A percentile compares a stretch with the other conserved stretches of the same genome.
Conservation (phyloP, 1,140 invertebrate species). For the Alviniconcha marisindica region DNA sequence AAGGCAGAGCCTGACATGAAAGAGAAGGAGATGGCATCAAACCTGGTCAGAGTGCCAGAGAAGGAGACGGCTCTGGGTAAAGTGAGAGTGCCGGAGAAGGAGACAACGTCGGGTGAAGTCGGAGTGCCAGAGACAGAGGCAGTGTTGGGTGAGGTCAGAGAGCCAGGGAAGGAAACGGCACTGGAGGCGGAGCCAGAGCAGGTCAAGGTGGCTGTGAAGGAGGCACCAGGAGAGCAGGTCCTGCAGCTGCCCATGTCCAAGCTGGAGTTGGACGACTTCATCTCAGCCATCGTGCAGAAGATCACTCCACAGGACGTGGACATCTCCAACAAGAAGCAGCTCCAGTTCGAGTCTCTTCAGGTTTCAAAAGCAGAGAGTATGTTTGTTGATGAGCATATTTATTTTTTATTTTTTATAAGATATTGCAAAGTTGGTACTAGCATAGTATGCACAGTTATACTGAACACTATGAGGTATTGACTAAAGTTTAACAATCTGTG, state of each 20-base stretch:
- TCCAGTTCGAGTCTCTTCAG: background rate
- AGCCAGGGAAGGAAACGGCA: background rate
- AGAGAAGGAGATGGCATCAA: too few relatives aligned
- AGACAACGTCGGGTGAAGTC: background rate
- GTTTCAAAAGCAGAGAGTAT: conserved; percentile 23
- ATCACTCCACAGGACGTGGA: background rate
- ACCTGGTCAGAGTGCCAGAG: too few relatives aligned
- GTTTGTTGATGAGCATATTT: background rate
- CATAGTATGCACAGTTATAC: too few relatives aligned
- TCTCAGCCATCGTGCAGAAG: conserved; percentile 8
- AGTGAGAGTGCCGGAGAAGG: too few relatives aligned
- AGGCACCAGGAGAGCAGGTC: conserved; percentile 1
- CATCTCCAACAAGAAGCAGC: background rate
- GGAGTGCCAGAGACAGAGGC: background rate
- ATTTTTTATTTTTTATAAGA: background rate
- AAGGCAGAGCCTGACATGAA: too few relatives aligned
- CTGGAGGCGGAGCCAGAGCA: background rate
- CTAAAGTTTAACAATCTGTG: too few relatives aligned
- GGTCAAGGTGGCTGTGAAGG: background rate
- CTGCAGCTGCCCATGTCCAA: conserved; percentile 26
- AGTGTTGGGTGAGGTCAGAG: background rate
- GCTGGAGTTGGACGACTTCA: conserved; percentile 26
- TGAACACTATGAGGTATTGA: too few relatives aligned
- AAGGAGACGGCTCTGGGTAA: too few relatives aligned
- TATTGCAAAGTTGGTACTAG: too few relatives aligned